Base-by-base conservation (phyloP, 2,888 invertebrate genomes). In the Hemaris fuciformis region DNA sequence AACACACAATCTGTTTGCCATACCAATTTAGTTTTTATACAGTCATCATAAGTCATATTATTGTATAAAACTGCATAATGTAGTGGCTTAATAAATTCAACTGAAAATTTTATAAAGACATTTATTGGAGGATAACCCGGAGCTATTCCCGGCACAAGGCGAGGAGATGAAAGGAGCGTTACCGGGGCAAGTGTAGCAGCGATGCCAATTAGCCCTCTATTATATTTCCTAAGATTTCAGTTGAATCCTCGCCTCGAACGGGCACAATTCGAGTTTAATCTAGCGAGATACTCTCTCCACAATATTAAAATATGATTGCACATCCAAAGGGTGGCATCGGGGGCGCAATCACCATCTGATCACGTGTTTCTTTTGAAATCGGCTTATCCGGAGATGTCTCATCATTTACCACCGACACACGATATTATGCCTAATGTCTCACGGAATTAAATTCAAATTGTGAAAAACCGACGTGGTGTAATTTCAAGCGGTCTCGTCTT, bases 281-380 rank as follows among this genome's bases (percentile, higher is more conserved):
- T 83, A 78, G 80, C 83, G 82, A 79, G 84, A 84, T 83, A 83
- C 77, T 75, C 80, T 75, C 82, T 81, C 86, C 87, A 81, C 86
- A 83, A 89, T 90, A 91, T 91, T 89, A 89, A 90, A 90, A 88
- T 91, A 91, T 87, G 89, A 87, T 85, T 88, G 85, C 81, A 77
- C 73, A 66, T 67, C 70, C 72, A 67, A 69, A 72, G 68, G 66
- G 65, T 58, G 65, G 66, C 77, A 76, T 73, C 71, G 72, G 76
- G 72, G 77, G 81, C 84, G 87, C 89, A 89, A 90, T 90, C 90
- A 88, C 80, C 87, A 84, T 85, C 83, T 84, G 87, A 90, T 90
- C 91, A 89, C 89, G 88, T 86, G 88, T 85, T 86, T 85, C 88
- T 88, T 89, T 86, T 86, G 83, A 89, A 89, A 89, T 86, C 87